These are phyloP conservation scores for Homarus americanus DNA, from an alignment of 1,140 invertebrate genomes.

Conservation along the genomic window DNA sequence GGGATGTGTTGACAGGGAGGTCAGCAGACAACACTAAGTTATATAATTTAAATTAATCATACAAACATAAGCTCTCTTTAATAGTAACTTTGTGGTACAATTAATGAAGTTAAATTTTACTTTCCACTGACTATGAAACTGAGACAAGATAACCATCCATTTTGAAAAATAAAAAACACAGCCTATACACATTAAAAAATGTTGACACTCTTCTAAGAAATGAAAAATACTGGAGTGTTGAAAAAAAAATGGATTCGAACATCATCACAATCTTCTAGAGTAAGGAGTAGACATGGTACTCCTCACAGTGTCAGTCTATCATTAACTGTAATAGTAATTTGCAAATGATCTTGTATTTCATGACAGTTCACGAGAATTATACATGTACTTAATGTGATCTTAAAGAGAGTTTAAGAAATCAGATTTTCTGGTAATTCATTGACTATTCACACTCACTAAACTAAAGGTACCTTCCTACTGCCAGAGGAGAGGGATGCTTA, in stretches of 20 bases:
- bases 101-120: too few species aligned
- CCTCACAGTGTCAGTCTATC: background rate
- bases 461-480: constrained; percentile 4
- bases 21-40: background rate
- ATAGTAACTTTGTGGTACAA: background rate
- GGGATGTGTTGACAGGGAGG: background rate
- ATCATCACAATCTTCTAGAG: too few species aligned
- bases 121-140: too few species aligned
- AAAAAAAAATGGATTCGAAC: too few species aligned
- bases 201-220: too few species aligned
- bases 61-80: background rate
- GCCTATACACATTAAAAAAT: too few species aligned
- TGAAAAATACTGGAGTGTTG: too few species aligned
- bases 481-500: constrained; percentile 16
- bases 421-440: background rate
- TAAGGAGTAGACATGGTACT: background rate
- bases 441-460: background rate
- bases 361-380: background rate
- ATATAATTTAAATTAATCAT: background rate
- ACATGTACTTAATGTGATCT: background rate
- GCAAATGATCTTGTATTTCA: background rate
- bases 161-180: too few species aligned
- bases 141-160: too few species aligned
- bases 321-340: background rate
- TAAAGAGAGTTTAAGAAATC: constrained; percentile 1